Evolutionary conservation across 2,797 vertebrate species (phyloP).

Genomic region (Pelochelys cantorii): DNA sequence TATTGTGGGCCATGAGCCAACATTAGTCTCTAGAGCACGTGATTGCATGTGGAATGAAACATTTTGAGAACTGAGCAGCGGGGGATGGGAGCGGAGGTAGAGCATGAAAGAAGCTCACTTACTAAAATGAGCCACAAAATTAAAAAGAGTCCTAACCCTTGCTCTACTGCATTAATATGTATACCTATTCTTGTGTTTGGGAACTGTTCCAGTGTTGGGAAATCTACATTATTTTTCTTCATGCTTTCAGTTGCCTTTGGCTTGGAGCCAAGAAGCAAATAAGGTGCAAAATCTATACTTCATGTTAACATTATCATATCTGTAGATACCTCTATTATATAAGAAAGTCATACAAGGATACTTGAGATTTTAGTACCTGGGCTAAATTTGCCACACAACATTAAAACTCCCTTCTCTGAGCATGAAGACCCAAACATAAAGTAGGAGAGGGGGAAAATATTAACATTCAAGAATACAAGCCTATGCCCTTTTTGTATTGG

Average conservation of each 20-base stretch:
- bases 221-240: neutral
- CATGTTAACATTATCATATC: neutral
- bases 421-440: constrained; percentile 13
- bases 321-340: constrained; percentile 1
- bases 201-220: neutral
- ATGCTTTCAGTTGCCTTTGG: constrained; percentile 20
- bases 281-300: constrained; percentile 47
- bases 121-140: neutral
- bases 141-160: neutral
- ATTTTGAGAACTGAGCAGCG: neutral
- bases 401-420: constrained; percentile 56
- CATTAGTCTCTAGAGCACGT: neutral
- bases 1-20: neutral
- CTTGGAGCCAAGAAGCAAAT: constrained; percentile 3
- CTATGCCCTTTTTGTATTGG: neutral
- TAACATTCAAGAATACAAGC: neutral
- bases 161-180: constrained; percentile 25
- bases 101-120: neutral
- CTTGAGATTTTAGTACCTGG: constrained; percentile 27
- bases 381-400: constrained; percentile 12
- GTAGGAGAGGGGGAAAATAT: neutral
- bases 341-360: constrained; percentile 36
- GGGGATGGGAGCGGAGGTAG: neutral
- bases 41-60: neutral
- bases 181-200: neutral